Evolutionary conservation across 2,113 vertebrate species (phyloP).

Genomic region (Myotis lucifugus): DNA sequence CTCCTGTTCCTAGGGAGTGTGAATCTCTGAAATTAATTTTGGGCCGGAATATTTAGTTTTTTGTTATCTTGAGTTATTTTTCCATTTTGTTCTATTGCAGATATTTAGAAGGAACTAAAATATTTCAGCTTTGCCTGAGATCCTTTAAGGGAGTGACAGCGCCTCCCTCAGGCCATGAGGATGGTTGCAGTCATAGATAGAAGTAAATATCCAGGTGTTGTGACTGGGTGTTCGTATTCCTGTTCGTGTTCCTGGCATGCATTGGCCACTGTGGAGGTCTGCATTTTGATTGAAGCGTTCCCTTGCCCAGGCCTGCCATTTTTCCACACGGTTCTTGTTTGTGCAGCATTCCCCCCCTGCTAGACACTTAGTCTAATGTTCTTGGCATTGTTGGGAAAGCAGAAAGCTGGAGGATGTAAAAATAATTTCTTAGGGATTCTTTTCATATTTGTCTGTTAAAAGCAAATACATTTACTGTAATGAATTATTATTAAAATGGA

Average conservation of each 20-base stretch:
- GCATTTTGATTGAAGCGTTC: background rate
- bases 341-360: background rate
- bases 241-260: too few relatives aligned
- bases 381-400: background rate
- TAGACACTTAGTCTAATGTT: background rate
- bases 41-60: background rate
- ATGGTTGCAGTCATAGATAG: background rate
- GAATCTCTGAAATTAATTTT: background rate
- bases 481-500: background rate
- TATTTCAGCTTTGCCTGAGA: background rate
- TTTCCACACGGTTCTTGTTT: background rate
- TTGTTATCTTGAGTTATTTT: background rate
- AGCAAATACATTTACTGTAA: background rate
- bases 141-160: background rate
- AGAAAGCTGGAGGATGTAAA: background rate
- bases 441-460: background rate
- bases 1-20: background rate
- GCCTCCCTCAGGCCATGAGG: background rate
- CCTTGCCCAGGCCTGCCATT: background rate
- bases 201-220: accelerated
- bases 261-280: background rate
- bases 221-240: too few relatives aligned
- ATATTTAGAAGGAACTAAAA: background rate
- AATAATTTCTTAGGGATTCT: background rate
- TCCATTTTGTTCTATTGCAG: background rate